These are phyloP conservation scores for Brachionus angularis DNA, from an alignment of 1,140 invertebrate genomes.

Conservation along the genomic window DNA sequence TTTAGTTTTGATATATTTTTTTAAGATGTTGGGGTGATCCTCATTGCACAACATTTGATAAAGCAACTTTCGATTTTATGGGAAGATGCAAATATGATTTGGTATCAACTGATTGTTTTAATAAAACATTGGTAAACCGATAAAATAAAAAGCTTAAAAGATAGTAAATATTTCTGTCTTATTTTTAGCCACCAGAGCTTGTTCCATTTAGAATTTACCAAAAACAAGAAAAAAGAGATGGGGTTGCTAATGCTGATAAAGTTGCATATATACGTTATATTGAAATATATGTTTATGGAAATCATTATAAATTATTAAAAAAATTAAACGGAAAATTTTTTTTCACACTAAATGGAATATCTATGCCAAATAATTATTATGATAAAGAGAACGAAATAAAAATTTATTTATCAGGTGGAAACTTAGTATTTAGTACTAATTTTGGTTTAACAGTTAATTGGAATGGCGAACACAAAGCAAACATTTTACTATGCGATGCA, in stretches of 20 bases:
- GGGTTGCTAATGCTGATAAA: not conserved
- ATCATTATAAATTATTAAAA: not conserved
- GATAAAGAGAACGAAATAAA: constrained; percentile 4
- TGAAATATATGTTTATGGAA: constrained; percentile 27
- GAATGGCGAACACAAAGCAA: constrained; percentile 29
- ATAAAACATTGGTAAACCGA: no score
- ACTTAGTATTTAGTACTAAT: not conserved
- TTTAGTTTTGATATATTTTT: not conserved
- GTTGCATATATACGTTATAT: constrained; percentile 31
- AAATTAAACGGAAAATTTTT: not conserved
- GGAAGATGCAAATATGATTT: constrained; percentile 2
- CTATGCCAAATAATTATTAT: not conserved
- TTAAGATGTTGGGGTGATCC: constrained; percentile 12
- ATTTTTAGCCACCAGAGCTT: not conserved
- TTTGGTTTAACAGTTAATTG: constrained; percentile 37
- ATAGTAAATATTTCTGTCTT: no score
- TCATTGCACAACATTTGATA: constrained; percentile 13
- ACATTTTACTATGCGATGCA: constrained; percentile 1
- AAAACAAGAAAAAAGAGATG: constrained; percentile 36
- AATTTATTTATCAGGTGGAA: constrained; percentile 4
- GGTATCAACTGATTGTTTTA: not conserved
- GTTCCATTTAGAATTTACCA: constrained; percentile 17
- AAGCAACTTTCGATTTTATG: not conserved
- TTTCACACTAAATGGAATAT: constrained; percentile 24
- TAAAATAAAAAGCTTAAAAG: no score